Base-by-base conservation (phyloP, 2,113 vertebrate genomes). In the Pedionomus torquatus region DNA sequence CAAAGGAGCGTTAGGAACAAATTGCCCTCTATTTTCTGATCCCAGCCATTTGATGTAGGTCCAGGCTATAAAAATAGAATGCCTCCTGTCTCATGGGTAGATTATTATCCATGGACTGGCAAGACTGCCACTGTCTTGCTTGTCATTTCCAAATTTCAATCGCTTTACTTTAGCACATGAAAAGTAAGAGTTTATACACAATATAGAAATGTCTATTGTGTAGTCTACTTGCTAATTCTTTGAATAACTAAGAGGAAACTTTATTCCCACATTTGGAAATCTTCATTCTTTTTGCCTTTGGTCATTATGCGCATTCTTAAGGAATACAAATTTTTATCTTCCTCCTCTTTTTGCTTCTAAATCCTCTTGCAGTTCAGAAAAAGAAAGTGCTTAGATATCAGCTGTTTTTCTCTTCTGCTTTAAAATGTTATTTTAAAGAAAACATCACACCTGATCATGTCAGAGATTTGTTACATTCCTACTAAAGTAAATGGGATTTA, bases 11-110 rank as follows among this genome's bases (percentile, higher is more conserved):
- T 82, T 87, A 90, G 77, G 48, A 89, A 80, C 28, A 87, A 95
- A 89, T 76, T 87, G 90, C 41, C 54, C 63, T 94, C 66, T 82
- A 17, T 93, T 91, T 91, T 95, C 81, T 89, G 74, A 87, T 93
- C 63, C 37, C 25, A 16, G 48, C 70, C 82, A 87, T 57, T 61
- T 76, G 80, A 69, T 44, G 19, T 24, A 78, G 77, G 79, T 54
- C 61, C 31, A 76, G 61, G 61, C 82, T 92, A 80, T 76, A 94
- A 87, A 93, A 95, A 89, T 63, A 35, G 28, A 85, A 72, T 49
- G 68, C 13, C 71, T 89, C 8, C 31, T 88, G 52, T 93, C 74
- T 79, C 49, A 15, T 4, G 11, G 39, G 31, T 35, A 28, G 71
- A 35, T 86, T 52, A 16, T 35, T 88, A 51, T 78, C 88, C 33